Conservation (phyloP, 2,113 vertebrate genomes). For the Salvelinus fontinalis region DNA sequence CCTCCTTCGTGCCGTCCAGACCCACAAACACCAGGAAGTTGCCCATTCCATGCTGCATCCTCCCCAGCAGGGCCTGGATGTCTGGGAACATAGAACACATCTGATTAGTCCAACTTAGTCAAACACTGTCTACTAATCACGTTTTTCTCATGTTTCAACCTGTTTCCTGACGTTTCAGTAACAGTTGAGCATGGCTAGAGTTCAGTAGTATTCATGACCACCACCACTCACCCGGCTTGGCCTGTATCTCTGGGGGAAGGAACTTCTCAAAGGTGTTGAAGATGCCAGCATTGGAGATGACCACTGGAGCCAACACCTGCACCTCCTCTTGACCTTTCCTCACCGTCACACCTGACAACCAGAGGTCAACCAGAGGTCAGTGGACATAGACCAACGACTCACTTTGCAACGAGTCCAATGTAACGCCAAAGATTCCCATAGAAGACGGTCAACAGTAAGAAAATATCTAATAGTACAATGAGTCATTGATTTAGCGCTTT, state of each 20-base stretch:
- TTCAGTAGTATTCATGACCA: too few relatives aligned
- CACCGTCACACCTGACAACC: conserved; percentile 72
- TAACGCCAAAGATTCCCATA: too few relatives aligned
- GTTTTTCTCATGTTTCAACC: too few relatives aligned
- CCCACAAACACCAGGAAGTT: conserved; percentile 83
- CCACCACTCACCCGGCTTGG: not conserved
- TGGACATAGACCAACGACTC: too few relatives aligned
- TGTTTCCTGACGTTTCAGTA: too few relatives aligned
- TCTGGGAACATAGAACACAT: conserved; percentile 49
- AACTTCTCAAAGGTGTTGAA: conserved; percentile 83
- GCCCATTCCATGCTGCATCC: conserved; percentile 78
- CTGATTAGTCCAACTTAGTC: too few relatives aligned
- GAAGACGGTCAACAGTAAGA: too few relatives aligned
- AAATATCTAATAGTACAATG: too few relatives aligned
- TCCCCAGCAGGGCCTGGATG: conserved; percentile 62
- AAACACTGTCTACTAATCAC: too few relatives aligned
- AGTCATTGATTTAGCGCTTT: not conserved
- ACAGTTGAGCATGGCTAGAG: too few relatives aligned
- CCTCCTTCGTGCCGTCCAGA: conserved; percentile 75
- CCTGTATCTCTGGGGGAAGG: conserved; percentile 55
- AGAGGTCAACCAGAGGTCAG: not conserved
- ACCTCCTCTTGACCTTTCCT: conserved; percentile 69
- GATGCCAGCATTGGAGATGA: conserved; percentile 81
- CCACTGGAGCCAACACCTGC: conserved; percentile 67
- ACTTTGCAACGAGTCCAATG: too few relatives aligned